These are phyloP conservation scores for Tupiocoris notatus DNA, from an alignment of 2,888 invertebrate genomes.

Conservation along the genomic window DNA sequence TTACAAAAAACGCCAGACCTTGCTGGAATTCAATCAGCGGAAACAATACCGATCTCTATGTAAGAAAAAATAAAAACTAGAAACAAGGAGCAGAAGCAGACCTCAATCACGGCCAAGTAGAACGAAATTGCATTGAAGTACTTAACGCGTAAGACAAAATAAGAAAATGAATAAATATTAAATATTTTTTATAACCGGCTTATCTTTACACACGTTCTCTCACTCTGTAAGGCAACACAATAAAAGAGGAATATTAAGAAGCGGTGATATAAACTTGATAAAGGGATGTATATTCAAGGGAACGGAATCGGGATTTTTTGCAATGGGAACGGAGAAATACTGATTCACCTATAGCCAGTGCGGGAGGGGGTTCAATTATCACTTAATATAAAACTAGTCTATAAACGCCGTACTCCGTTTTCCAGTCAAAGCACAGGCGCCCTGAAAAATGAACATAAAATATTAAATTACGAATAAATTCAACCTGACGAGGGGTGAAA, in stretches of 20 bases:
- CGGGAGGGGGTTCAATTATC: neutral
- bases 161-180: conserved; percentile 6
- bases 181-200: neutral
- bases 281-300: neutral
- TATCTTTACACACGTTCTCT: conserved; percentile 35
- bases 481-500: no score
- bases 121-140: conserved; percentile 2
- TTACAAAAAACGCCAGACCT: conserved; percentile 18
- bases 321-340: neutral
- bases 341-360: neutral
- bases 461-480: no score
- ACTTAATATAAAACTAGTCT: neutral
- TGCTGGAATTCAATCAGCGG: neutral
- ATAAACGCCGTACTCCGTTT: neutral
- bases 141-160: conserved; percentile 12
- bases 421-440: neutral
- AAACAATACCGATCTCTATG: neutral
- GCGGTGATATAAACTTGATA: neutral
- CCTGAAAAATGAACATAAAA: neutral
- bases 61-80: no score
- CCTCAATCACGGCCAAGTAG: neutral
- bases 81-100: neutral
- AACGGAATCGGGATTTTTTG: neutral
- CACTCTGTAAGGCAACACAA: conserved; percentile 27
- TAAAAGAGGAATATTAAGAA: conserved; percentile 21